phyloP scores from a whole-genome alignment of 2,113 vertebrate species.

The Columba livia region DNA sequence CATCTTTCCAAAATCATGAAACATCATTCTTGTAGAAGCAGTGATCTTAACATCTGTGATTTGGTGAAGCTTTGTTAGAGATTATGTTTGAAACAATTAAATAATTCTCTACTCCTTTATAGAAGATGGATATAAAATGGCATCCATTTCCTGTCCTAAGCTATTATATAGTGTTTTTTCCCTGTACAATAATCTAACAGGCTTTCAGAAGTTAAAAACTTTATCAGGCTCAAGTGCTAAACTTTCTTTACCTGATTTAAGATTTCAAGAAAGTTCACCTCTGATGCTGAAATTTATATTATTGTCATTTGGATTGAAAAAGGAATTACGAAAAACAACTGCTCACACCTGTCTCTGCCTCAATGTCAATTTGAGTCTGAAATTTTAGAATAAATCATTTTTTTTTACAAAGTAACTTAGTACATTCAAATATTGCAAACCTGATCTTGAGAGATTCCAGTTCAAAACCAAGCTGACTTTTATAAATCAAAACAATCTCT shows the following conservation, averaged over 20 bases:
- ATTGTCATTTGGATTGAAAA: not conserved
- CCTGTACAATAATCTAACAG: not conserved
- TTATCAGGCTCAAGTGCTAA: not conserved
- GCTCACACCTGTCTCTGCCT: rapidly evolving
- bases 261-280: not conserved
- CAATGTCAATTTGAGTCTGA: not conserved
- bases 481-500: not conserved
- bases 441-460: not conserved
- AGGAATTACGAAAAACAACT: not conserved
- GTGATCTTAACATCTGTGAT: not conserved
- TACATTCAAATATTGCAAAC: not conserved
- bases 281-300: not conserved
- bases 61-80: not conserved
- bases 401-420: not conserved
- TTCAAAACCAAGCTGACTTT: not conserved
- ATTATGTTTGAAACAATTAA: not conserved
- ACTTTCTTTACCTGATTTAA: not conserved
- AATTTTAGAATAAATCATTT: not conserved
- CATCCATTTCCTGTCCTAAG: not conserved
- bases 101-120: not conserved
- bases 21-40: not conserved
- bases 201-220: not conserved
- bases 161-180: not conserved
- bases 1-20: not conserved
- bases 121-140: rapidly evolving